Percentiles rank a stretch among this genome's conserved stretches.
Conservation (phyloP, 2,888 invertebrate species). For the Scaptomyza polygonia region DNA sequence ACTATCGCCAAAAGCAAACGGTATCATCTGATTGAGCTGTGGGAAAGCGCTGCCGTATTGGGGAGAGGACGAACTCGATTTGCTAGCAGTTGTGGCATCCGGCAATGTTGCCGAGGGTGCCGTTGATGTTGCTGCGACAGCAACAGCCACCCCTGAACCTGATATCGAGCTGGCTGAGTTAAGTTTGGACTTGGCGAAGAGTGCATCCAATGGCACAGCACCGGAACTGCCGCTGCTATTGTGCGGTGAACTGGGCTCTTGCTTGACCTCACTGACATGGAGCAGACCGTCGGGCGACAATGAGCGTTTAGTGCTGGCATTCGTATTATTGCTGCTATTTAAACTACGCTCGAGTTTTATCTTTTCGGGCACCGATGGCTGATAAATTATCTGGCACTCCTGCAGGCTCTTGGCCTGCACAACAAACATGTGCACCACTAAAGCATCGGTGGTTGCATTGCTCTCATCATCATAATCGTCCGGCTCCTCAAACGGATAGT, state of each 20-base stretch:
- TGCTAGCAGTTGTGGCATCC: constrained; percentile 49
- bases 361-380: constrained; percentile 83
- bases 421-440: constrained; percentile 88
- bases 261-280: constrained; percentile 54
- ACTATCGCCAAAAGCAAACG: constrained; percentile 91
- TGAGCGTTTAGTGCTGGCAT: constrained; percentile 41
- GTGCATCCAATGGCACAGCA: constrained; percentile 65
- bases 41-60: constrained; percentile 77
- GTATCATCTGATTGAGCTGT: constrained; percentile 92
- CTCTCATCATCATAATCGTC: constrained; percentile 86
- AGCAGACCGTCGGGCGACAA: constrained; percentile 54
- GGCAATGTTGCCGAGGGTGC: constrained; percentile 63
- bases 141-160: constrained; percentile 66
- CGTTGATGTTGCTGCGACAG: constrained; percentile 68
- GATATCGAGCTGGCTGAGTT: constrained; percentile 46
- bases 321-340: constrained; percentile 45
- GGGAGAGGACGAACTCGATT: constrained; percentile 75
- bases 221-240: constrained; percentile 46
- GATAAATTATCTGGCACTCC: constrained; percentile 90
- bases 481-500: constrained; percentile 86
- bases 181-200: constrained; percentile 73
- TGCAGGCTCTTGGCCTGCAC: constrained; percentile 95
- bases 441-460: constrained; percentile 85
- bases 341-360: constrained; percentile 74
- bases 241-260: constrained; percentile 55